phyloP scores from a whole-genome alignment of 2,797 vertebrate genomes.

The Thaleichthys pacificus region DNA sequence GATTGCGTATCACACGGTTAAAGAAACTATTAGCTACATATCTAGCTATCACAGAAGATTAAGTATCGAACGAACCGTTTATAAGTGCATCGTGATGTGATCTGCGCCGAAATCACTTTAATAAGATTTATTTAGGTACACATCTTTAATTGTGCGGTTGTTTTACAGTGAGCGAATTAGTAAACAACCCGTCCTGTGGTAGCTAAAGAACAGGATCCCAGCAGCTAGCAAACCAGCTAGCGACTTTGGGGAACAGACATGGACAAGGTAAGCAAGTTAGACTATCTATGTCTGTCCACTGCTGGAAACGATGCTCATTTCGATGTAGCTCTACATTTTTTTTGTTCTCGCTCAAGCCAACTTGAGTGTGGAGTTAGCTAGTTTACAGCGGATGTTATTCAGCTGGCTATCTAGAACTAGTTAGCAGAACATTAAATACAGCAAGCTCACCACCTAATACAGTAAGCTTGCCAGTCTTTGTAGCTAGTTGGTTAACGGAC shows the following conservation, averaged over 20 bases:
- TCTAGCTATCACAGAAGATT: not conserved
- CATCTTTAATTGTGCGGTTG: not conserved
- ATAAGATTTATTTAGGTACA: not conserved
- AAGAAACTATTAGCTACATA: not conserved
- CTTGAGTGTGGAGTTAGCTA: not conserved
- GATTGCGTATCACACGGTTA: conserved; percentile 37
- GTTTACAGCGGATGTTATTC: too few relatives aligned
- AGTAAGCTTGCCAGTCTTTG: too few relatives aligned
- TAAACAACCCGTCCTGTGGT: conserved; percentile 13
- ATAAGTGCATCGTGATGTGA: not conserved
- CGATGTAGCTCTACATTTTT: too few relatives aligned
- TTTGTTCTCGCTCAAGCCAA: not conserved
- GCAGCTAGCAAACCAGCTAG: conserved; percentile 23
- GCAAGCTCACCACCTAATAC: too few relatives aligned
- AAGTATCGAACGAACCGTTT: not conserved
- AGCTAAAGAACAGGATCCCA: conserved; percentile 14
- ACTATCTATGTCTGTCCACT: not conserved
- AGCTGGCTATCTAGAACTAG: not conserved
- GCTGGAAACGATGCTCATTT: not conserved
- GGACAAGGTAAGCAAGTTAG: conserved; percentile 62
- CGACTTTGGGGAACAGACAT: conserved; percentile 33
- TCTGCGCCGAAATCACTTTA: not conserved
- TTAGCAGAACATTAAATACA: not conserved
- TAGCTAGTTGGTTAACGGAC: too few relatives aligned
- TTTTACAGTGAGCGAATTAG: conserved; percentile 14